phyloP scores from a whole-genome alignment of 2,888 invertebrate species.

The Allacma fusca region DNA sequence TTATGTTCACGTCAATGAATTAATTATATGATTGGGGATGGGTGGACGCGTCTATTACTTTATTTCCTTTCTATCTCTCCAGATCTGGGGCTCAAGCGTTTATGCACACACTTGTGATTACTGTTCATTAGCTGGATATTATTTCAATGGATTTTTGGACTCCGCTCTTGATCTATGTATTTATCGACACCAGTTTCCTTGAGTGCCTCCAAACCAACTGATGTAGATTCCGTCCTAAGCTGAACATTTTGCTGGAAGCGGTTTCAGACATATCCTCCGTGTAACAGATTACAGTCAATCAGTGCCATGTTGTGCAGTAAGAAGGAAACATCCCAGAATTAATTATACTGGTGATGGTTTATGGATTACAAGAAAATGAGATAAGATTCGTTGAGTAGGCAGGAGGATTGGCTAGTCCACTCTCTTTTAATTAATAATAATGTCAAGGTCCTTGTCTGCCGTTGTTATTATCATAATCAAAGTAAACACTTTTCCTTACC shows the following conservation, averaged over 20 bases:
- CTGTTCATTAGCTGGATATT: too few species aligned
- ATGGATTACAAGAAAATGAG: background rate
- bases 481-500: conserved; percentile 10
- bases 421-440: conserved; percentile 42
- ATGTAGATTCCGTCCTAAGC: too few species aligned
- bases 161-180: too few species aligned
- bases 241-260: too few species aligned
- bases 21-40: conserved; percentile 4
- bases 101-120: too few species aligned
- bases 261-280: background rate
- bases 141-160: too few species aligned
- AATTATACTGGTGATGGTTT: conserved; percentile 1
- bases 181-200: too few species aligned
- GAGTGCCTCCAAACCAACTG: too few species aligned
- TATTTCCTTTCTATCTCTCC: background rate
- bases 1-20: conserved; percentile 16
- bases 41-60: background rate
- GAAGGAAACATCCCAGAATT: background rate
- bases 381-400: conserved; percentile 17
- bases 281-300: background rate
- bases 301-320: background rate
- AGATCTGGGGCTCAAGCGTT: background rate
- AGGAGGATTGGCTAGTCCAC: conserved; percentile 23
- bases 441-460: conserved; percentile 26
- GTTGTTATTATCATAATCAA: background rate